Percentiles rank a stretch among this genome's conserved stretches.
Conservation (phyloP, 2,888 invertebrate species). For the Helicoverpa assulta region DNA sequence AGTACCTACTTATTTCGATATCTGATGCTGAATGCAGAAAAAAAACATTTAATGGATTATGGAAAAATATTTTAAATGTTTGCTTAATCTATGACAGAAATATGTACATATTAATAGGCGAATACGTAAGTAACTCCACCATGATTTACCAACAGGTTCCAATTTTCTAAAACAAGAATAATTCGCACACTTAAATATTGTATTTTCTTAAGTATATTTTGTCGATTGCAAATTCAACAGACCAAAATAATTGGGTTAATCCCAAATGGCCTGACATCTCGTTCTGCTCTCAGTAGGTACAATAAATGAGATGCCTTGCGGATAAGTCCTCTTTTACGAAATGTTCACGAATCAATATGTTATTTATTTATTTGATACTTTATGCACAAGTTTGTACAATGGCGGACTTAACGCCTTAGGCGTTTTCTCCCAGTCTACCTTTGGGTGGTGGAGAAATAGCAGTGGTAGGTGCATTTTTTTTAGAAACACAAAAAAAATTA, state of each 20-base stretch:
- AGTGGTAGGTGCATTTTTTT: no score
- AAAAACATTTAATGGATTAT: neutral
- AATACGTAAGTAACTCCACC: no score
- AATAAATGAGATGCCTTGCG: slow-evolving; percentile 27
- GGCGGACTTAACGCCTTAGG: no score
- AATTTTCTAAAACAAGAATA: neutral
- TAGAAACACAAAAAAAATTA: no score
- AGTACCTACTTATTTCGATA: neutral
- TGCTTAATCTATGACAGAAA: no score
- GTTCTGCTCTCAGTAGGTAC: neutral
- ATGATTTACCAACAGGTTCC: no score
- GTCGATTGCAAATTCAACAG: neutral
- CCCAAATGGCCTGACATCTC: neutral
- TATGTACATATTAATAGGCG: no score
- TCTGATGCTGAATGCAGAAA: slow-evolving; percentile 5
- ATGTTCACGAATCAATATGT: slow-evolving; percentile 40
- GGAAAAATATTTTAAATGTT: slow-evolving; percentile 6
- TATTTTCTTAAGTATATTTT: neutral
- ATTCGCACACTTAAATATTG: neutral
- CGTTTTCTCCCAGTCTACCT: no score
- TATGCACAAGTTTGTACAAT: no score
- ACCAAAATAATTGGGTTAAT: slow-evolving; percentile 5
- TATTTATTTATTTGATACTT: neutral
- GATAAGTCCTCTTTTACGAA: slow-evolving; percentile 29
- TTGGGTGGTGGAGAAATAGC: no score